phyloP scores from a whole-genome alignment of 2,113 vertebrate genomes.

The Kryptolebias marmoratus region DNA sequence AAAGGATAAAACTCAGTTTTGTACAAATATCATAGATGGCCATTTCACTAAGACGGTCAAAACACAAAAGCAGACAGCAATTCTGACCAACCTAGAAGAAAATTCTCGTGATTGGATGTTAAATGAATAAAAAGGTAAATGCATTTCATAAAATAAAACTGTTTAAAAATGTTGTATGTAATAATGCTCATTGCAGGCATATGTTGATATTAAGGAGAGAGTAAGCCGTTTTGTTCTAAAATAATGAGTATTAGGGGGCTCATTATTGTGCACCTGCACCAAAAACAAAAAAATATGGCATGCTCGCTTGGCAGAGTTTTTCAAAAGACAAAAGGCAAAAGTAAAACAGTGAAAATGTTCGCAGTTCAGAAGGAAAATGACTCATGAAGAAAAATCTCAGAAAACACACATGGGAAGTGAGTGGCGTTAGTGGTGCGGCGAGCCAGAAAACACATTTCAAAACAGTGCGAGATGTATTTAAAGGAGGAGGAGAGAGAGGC shows the following conservation, averaged over 20 bases:
- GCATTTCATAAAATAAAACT: not conserved
- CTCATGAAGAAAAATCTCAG: conserved; percentile 41
- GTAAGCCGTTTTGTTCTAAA: conserved; percentile 3
- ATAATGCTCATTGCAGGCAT: too few relatives aligned
- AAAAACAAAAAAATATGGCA: conserved; percentile 6
- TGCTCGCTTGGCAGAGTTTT: not conserved
- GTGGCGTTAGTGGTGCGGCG: conserved; percentile 6
- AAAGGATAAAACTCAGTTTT: too few relatives aligned
- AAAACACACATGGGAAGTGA: conserved; percentile 44
- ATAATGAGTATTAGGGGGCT: conserved; percentile 32
- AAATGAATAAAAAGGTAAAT: not conserved
- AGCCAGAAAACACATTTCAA: conserved; percentile 37
- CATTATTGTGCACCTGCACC: conserved; percentile 59
- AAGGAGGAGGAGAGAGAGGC: not conserved
- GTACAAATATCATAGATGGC: too few relatives aligned
- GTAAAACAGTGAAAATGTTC: conserved; percentile 45
- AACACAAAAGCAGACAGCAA: too few relatives aligned
- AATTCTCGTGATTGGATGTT: too few relatives aligned
- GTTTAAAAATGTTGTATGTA: not conserved
- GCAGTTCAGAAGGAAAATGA: conserved; percentile 58
- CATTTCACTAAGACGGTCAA: too few relatives aligned
- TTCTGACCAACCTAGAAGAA: too few relatives aligned
- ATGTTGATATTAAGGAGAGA: not conserved
- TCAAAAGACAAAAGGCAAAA: conserved; percentile 40
- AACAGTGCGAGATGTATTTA: conserved; percentile 9